These are phyloP conservation scores for Masnerella sp. DNA, from an alignment of 2,888 invertebrate species.

Conservation along the genomic window DNA sequence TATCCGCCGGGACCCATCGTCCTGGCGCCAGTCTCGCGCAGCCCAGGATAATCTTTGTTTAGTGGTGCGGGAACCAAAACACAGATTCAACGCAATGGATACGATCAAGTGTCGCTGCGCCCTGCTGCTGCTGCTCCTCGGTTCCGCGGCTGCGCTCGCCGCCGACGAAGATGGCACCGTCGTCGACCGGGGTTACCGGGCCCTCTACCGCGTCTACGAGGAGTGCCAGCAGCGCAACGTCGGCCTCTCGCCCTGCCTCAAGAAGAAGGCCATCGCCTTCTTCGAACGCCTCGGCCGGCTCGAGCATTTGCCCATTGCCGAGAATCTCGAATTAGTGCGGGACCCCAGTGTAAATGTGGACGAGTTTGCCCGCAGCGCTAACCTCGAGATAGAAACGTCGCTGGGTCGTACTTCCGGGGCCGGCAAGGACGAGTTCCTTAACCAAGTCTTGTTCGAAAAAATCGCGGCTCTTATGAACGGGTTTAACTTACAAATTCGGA, in stretches of 20 bases:
- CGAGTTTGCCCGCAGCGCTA: constrained; percentile 68
- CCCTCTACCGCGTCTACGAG: constrained; percentile 85
- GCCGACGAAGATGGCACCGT: constrained; percentile 77
- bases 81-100: constrained; percentile 54
- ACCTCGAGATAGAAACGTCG: constrained; percentile 82
- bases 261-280: constrained; percentile 89
- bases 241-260: constrained; percentile 86
- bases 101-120: constrained; percentile 61
- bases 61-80: constrained; percentile 64
- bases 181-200: constrained; percentile 80
- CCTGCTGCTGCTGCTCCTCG: constrained; percentile 54
- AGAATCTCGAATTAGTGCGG: constrained; percentile 84
- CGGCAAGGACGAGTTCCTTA: constrained; percentile 84
- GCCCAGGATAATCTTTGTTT: constrained; percentile 65
- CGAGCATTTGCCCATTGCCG: constrained; percentile 82
- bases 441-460: constrained; percentile 85
- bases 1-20: constrained; percentile 65
- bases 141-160: too few species aligned
- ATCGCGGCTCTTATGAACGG: constrained; percentile 85
- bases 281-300: constrained; percentile 87
- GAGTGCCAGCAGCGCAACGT: constrained; percentile 85
- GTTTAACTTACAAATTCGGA: constrained; percentile 86
- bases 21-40: constrained; percentile 71
- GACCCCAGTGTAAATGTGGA: constrained; percentile 77
- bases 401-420: constrained; percentile 82